phyloP scores from a whole-genome alignment of 2,797 vertebrate species.

The Sparus aurata region DNA sequence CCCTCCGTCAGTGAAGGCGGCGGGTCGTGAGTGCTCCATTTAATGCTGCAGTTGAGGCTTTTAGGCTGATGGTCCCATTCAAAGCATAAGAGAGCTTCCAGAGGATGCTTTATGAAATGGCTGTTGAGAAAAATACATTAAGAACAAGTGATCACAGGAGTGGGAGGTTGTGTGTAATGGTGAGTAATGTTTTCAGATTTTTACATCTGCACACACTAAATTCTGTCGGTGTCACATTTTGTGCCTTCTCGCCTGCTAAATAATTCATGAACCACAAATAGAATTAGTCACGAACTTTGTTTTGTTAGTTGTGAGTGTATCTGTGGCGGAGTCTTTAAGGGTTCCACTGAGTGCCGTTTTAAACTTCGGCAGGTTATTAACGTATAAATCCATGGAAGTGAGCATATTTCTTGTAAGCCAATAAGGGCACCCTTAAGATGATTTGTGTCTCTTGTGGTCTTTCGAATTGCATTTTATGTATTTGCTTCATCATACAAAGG shows the following conservation, averaged over 20 bases:
- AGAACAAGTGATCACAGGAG: conserved; percentile 28
- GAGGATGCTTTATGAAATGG: conserved; percentile 36
- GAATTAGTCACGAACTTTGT: conserved; percentile 25
- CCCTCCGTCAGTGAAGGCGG: background rate
- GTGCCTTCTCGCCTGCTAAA: conserved; percentile 20
- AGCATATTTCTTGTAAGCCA: conserved; percentile 21
- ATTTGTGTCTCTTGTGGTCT: background rate
- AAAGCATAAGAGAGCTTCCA: conserved; percentile 31
- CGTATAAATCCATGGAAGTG: conserved; percentile 23
- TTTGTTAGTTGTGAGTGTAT: conserved; percentile 10
- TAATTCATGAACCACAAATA: conserved; percentile 26
- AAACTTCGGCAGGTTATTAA: conserved; percentile 4
- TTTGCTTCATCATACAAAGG: background rate
- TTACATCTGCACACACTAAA: conserved; percentile 20
- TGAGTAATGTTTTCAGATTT: conserved; percentile 38
- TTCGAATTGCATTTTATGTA: conserved; percentile 7
- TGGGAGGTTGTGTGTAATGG: conserved; percentile 13
- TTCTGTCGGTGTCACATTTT: conserved; percentile 20
- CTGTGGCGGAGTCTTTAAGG: background rate
- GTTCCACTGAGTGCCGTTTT: background rate
- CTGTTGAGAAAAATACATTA: conserved; percentile 33
- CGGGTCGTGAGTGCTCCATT: conserved; percentile 30
- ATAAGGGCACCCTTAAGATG: conserved; percentile 15
- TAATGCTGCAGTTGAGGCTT: conserved; percentile 26
- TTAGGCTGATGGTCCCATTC: conserved; percentile 44